These are phyloP conservation scores for Latrodectus hesperus DNA, from an alignment of 2,888 invertebrate genomes.

Conservation along the genomic window DNA sequence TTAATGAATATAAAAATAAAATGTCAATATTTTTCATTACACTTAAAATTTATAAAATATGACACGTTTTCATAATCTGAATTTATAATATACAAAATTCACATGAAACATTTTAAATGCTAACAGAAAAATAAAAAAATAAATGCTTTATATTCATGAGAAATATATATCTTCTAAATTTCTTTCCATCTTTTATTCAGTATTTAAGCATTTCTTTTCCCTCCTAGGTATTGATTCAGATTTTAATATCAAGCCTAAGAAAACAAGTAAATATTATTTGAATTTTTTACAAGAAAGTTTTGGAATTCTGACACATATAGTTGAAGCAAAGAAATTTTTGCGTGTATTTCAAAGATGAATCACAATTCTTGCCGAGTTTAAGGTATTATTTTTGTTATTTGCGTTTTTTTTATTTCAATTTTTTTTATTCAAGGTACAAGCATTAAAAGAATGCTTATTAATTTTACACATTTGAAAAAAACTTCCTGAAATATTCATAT, in stretches of 20 bases:
- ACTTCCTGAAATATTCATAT: no score
- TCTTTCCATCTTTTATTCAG: conserved; percentile 40
- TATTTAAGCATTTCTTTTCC: conserved; percentile 18
- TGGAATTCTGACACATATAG: background rate
- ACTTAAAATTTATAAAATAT: no score
- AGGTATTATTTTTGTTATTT: background rate
- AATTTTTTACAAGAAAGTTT: conserved; percentile 37
- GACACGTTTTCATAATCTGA: no score
- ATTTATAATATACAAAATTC: no score
- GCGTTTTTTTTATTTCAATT: no score
- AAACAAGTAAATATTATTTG: conserved; percentile 42
- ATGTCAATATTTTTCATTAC: no score
- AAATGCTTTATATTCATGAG: conserved; percentile 44
- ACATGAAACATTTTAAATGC: no score
- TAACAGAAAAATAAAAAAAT: conserved; percentile 12
- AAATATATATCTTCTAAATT: conserved; percentile 39
- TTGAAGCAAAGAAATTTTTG: background rate
- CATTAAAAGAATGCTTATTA: no score
- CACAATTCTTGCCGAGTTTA: background rate
- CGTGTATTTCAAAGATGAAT: background rate
- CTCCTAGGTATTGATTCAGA: conserved; percentile 44
- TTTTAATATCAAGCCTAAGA: conserved; percentile 45
- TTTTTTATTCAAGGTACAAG: no score
- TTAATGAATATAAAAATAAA: no score
- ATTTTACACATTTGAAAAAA: no score